Evolutionary conservation across 2,888 invertebrate genomes (phyloP).

Genomic region (Gortyna flavago): DNA sequence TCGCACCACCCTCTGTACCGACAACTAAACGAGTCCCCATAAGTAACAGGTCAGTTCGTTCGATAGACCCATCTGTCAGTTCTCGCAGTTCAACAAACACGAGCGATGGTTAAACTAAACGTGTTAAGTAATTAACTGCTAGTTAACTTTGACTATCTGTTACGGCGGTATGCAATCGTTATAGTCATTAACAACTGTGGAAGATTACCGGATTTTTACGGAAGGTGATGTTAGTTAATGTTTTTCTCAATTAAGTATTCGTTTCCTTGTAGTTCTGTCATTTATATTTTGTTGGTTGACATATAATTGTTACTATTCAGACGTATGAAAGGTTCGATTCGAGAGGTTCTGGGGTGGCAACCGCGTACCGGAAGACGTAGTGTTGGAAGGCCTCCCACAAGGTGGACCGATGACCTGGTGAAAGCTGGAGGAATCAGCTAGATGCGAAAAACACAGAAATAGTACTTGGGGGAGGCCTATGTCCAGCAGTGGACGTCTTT

Average conservation of each 20-base stretch:
- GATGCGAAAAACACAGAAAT: no score
- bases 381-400: not conserved
- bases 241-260: constrained; percentile 3
- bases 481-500: no score
- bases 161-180: constrained; percentile 64
- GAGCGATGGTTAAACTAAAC: constrained; percentile 73
- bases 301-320: not conserved
- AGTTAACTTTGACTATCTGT: constrained; percentile 53
- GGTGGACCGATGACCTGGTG: no score
- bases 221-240: constrained; percentile 21
- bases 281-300: constrained; percentile 5
- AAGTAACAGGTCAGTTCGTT: constrained; percentile 63
- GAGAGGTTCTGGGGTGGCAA: not conserved
- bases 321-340: not conserved
- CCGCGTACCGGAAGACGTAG: no score
- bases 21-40: constrained; percentile 52
- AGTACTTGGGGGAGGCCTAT: no score
- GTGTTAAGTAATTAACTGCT: constrained; percentile 75
- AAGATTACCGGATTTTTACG: constrained; percentile 40
- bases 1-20: constrained; percentile 17
- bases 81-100: constrained; percentile 73
- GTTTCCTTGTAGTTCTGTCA: constrained; percentile 3
- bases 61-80: constrained; percentile 69
- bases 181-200: constrained; percentile 49
- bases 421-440: no score